These are phyloP conservation scores for Ostrea denselamellosa DNA, from an alignment of 1,140 invertebrate species.

Conservation along the genomic window DNA sequence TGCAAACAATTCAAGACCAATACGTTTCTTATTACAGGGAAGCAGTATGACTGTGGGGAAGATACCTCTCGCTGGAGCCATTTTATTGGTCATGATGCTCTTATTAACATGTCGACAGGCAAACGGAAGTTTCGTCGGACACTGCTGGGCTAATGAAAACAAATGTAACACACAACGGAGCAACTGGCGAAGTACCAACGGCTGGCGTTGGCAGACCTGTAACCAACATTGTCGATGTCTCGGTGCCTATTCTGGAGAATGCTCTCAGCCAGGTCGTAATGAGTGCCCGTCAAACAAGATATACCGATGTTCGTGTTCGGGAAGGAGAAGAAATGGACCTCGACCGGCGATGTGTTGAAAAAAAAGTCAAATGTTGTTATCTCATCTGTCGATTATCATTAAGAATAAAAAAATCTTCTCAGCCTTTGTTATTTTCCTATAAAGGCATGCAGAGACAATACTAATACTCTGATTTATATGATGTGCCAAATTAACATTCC, in stretches of 20 bases:
- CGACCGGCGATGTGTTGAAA: neutral
- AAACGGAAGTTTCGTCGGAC: neutral
- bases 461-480: no score
- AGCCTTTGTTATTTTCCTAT: no score
- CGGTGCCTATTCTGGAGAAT: neutral
- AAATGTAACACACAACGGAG: neutral
- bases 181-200: neutral
- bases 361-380: neutral
- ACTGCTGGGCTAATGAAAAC: neutral
- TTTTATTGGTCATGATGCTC: neutral
- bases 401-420: no score
- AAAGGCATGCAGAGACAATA: no score
- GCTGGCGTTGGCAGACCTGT: neutral
- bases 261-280: neutral
- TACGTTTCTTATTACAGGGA: neutral
- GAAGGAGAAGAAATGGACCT: neutral
- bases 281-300: neutral
- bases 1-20: neutral
- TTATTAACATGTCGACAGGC: neutral
- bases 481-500: no score
- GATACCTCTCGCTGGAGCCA: neutral
- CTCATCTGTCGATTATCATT: no score
- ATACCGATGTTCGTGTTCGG: neutral
- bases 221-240: neutral
- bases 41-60: neutral